Percentiles rank a stretch among this genome's conserved stretches.
Evolutionary conservation across 2,888 invertebrate species (phyloP).

Genomic region (Acronicta leporina): DNA sequence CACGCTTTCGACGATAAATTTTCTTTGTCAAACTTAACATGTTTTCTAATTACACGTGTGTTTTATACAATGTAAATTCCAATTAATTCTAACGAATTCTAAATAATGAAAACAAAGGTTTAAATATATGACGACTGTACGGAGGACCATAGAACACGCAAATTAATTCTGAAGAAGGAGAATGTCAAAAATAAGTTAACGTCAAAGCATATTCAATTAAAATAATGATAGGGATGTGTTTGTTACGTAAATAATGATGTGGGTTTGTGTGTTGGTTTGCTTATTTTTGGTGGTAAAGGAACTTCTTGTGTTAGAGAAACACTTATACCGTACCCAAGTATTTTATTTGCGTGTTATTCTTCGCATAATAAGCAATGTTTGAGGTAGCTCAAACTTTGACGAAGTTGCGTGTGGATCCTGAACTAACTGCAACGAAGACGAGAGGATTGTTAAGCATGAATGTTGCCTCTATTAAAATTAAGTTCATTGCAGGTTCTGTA

Average conservation of each 20-base stretch:
- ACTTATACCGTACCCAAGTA: conserved; percentile 41
- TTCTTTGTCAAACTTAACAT: conserved; percentile 67
- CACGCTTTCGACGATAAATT: conserved; percentile 63
- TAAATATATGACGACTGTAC: conserved; percentile 71
- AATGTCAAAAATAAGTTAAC: conserved; percentile 80
- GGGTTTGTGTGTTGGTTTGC: conserved; percentile 66
- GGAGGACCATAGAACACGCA: conserved; percentile 71
- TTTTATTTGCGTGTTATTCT: conserved; percentile 50
- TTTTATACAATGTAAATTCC: conserved; percentile 81
- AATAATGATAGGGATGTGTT: conserved; percentile 73
- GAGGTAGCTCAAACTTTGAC: conserved; percentile 36
- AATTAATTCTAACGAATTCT: conserved; percentile 79
- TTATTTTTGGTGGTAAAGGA: conserved; percentile 50
- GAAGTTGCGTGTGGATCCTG: conserved; percentile 35
- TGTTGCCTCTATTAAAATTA: conserved; percentile 44
- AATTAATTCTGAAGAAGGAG: conserved; percentile 78
- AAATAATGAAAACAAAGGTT: conserved; percentile 73
- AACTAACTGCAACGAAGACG: conserved; percentile 44
- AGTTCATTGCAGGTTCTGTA: conserved; percentile 19
- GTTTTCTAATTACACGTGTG: conserved; percentile 81
- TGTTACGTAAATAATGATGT: conserved; percentile 65
- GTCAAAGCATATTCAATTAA: conserved; percentile 77
- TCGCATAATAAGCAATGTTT: conserved; percentile 44
- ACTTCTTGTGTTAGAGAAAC: conserved; percentile 36
- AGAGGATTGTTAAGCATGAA: conserved; percentile 49